Base-by-base conservation (phyloP, 2,888 invertebrate genomes). In the Acanthosepion pharaonis region DNA sequence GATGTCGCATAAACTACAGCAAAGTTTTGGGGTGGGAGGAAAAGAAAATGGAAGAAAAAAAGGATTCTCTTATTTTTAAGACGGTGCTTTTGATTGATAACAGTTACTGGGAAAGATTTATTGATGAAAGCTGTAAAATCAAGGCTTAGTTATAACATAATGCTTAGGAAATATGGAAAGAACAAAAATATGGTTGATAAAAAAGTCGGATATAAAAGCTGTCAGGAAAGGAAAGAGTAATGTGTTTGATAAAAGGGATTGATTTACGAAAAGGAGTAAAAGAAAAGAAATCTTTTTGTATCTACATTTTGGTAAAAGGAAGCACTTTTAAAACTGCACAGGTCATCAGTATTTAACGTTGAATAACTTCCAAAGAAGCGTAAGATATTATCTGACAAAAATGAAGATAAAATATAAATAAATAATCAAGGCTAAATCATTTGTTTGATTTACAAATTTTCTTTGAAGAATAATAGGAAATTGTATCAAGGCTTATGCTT, bases 21-120 rank as follows among this genome's bases (percentile, higher is more conserved):
- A 78, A 78, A 9, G 78, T n/a, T 15, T n/a, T 15, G 8, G 78
- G n/a, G 11, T 23, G 78, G 11, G 18, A 15, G n/a, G 15, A n/a
- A 28, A 64, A 64, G 8, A 51, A 51, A 51, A 6, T 11, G 15
- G 15, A 11, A 6, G 51, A 0, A 51, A 15, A 1, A 51, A 11
- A 64, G 25, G 23, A 64, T 64, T 64, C 64, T 64, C 25, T 64
- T 25, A 64, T 6, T 64, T 64, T 64, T 64, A 64, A 64, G 64
- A 28, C 15, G 51, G 51, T 51, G 51, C 8, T 64, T 23, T 78
- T 15, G 18, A 78, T 78, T 78, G 78, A 78, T 78, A 78, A 78
- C 78, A 78, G 78, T 78, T 78, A n/a, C 78, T n/a, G 78, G n/a
- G n/a, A 78, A 78, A 78, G 78, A 78, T 78, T 78, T 78, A 78